A percentile compares a stretch with the other conserved stretches of the same genome.
Evolutionary conservation across 1,140 invertebrate species (phyloP).

Genomic region (Zophobas morio): DNA sequence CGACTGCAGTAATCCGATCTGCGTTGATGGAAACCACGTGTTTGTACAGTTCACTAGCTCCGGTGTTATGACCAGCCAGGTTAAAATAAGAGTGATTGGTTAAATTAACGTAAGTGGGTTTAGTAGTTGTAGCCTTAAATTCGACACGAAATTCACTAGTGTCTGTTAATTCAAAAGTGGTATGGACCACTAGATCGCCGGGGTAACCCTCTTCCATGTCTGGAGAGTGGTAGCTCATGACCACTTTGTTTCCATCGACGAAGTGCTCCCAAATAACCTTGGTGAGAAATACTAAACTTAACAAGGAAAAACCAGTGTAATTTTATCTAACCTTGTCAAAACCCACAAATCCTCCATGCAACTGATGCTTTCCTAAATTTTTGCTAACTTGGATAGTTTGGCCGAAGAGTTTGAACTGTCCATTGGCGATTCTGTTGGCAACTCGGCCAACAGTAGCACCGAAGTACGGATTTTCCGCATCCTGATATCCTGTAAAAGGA

Average conservation of each 20-base stretch:
- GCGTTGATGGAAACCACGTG: slow-evolving; percentile 84
- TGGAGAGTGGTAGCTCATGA: slow-evolving; percentile 63
- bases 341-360: slow-evolving; percentile 90
- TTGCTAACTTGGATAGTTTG: slow-evolving; percentile 78
- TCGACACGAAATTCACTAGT: slow-evolving; percentile 81
- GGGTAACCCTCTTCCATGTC: slow-evolving; percentile 93
- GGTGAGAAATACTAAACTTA: not conserved
- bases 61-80: slow-evolving; percentile 83
- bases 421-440: slow-evolving; percentile 87
- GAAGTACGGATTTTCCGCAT: slow-evolving; percentile 81
- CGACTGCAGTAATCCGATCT: slow-evolving; percentile 83
- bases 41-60: slow-evolving; percentile 74
- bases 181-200: slow-evolving; percentile 78
- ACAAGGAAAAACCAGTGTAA: not conserved
- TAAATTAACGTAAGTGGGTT: slow-evolving; percentile 89
- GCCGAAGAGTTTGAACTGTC: slow-evolving; percentile 79
- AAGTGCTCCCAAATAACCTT: slow-evolving; percentile 62
- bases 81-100: slow-evolving; percentile 97
- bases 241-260: slow-evolving; percentile 64
- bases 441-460: slow-evolving; percentile 91
- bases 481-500: slow-evolving; percentile 72
- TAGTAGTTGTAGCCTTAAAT: slow-evolving; percentile 81
- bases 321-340: slow-evolving; percentile 82
- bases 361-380: slow-evolving; percentile 80
- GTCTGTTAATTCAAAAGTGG: slow-evolving; percentile 80